Conservation (phyloP, 2,113 vertebrate species). For the Pterophyllum scalare region DNA sequence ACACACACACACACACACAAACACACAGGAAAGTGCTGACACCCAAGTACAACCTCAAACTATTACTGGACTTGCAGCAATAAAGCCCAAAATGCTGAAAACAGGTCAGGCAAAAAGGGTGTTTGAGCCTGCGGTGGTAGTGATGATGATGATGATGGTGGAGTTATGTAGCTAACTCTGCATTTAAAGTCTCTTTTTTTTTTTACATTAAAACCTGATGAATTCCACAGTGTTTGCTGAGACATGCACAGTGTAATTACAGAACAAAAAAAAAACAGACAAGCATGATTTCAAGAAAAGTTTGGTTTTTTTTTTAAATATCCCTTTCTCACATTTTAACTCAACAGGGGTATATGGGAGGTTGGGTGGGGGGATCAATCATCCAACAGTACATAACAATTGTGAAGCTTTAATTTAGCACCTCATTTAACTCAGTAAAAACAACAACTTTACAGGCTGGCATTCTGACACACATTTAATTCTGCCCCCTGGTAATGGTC, state of each 20-base stretch:
- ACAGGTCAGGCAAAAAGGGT: conserved; percentile 60
- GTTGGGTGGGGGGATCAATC: conserved; percentile 47
- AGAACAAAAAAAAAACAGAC: conserved; percentile 28
- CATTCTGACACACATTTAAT: conserved; percentile 76
- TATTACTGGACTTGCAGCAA: conserved; percentile 65
- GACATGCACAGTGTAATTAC: conserved; percentile 54
- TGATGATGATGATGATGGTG: not conserved
- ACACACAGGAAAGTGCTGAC: conserved; percentile 75
- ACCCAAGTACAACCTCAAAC: conserved; percentile 69
- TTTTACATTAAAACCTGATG: conserved; percentile 3
- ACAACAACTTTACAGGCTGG: conserved; percentile 75
- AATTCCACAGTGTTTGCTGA: conserved; percentile 52
- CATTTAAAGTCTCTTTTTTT: not conserved
- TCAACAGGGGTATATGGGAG: conserved; percentile 11
- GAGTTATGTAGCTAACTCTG: not conserved
- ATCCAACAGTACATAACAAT: conserved; percentile 56
- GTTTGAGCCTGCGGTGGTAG: conserved; percentile 35
- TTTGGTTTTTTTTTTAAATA: not conserved
- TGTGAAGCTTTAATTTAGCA: conserved; percentile 80
- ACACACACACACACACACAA: conserved; percentile 57
- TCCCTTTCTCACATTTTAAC: conserved; percentile 11
- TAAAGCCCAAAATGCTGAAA: conserved; percentile 60
- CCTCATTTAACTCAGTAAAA: conserved; percentile 79
- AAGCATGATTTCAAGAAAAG: conserved; percentile 23
- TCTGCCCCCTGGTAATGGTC: conserved; percentile 74